Percentiles rank a stretch among this genome's conserved stretches.
These are phyloP conservation scores for Leptopilina myrica DNA, from an alignment of 2,888 invertebrate genomes.

Conservation along the genomic window DNA sequence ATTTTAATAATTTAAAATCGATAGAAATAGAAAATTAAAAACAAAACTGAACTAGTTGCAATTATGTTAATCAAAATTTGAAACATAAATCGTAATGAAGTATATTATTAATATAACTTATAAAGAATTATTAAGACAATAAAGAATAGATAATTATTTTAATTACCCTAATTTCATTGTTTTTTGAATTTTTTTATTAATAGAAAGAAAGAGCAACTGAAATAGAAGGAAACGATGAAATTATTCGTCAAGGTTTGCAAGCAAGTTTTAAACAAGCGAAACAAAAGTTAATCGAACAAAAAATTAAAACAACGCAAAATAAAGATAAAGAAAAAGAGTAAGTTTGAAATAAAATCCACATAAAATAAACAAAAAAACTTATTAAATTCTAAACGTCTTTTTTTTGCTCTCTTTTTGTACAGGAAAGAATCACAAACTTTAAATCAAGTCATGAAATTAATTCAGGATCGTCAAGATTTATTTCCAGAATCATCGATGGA, in stretches of 20 bases:
- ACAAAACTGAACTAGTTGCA: too few relatives aligned
- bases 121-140: too few relatives aligned
- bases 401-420: not conserved
- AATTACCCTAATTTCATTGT: too few relatives aligned
- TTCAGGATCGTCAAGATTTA: constrained; percentile 54
- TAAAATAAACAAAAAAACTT: too few relatives aligned
- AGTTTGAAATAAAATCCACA: not conserved
- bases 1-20: too few relatives aligned
- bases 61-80: too few relatives aligned
- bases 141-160: too few relatives aligned
- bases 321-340: constrained; percentile 56
- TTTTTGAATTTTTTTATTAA: not conserved
- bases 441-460: constrained; percentile 51
- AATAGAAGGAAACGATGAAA: constrained; percentile 35
- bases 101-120: too few relatives aligned
- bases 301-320: constrained; percentile 53
- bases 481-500: constrained; percentile 53
- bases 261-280: constrained; percentile 56
- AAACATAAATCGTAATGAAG: too few relatives aligned
- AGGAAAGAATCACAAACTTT: constrained; percentile 56
- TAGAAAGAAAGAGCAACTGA: constrained; percentile 32
- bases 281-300: constrained; percentile 53
- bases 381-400: too few relatives aligned
- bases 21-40: too few relatives aligned
- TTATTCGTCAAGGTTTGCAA: constrained; percentile 52